Evolutionary conservation across 2,113 vertebrate species (phyloP), one percentile per base, ranked within the genome.

Genomic region (Xenopus laevis): DNA sequence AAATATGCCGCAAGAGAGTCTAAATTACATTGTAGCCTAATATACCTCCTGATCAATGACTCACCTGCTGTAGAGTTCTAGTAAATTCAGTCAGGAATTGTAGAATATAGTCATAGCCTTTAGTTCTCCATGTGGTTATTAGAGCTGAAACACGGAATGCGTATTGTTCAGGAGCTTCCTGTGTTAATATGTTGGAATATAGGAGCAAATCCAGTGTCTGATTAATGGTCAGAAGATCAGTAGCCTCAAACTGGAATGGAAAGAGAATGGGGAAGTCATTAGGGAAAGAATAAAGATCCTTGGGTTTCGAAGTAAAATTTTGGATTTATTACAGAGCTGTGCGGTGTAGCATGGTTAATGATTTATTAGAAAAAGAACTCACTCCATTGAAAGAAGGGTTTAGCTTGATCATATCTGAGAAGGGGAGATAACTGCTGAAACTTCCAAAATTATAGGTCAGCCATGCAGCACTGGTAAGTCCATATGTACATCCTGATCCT

Each of bases 401-500:
- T 45, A 82, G 70, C 1, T 0, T 45, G 13, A 79, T 33, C 10
- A 82, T 65, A 5, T 78, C 70, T 7, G 12, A 13, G 73, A 79
- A 83, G 53, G 44, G 20, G 0, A 58, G 4, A 1, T 65, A 79
- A 4, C 7, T 8, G 4, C 70, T 58, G 2, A 79, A 83, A 20
- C 17, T 13, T 3, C 78, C 83, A 13, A 84, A 78, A 57, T 82
- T 82, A 7, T 53, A 13, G 18, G 74, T 27, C 45, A 83, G 45
- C 83, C 83, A 84, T 3, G 65, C 18, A 13, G 2, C 13, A 50
- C 78, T 82, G 47, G 16, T 55, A 1, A 57, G 16, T 1, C 55
- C 16, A 64, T 78, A 81, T 0, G 78, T 84, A 46, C 83, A 84
- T 4, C 71, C 83, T 10, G n/a, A 58, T 46, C 83, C 83, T 84